phyloP scores from a whole-genome alignment of 2,113 vertebrate genomes.

The Hystrix brachyura region DNA sequence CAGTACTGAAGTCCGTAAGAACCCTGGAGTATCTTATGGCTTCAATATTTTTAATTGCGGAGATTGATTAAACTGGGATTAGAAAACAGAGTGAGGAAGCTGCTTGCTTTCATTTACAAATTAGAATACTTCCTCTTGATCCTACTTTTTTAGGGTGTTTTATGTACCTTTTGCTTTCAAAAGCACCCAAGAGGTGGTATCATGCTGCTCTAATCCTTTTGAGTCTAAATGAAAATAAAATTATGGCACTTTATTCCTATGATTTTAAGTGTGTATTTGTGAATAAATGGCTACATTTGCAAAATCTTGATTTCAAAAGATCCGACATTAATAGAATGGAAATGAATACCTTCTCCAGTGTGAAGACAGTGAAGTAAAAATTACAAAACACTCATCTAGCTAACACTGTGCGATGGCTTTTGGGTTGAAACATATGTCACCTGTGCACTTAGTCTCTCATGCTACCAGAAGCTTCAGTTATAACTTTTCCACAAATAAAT shows the following conservation, averaged over 20 bases:
- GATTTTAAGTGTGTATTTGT: constrained; percentile 41
- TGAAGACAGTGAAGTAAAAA: background rate
- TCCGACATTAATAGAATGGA: background rate
- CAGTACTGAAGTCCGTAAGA: background rate
- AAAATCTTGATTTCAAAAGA: constrained; percentile 38
- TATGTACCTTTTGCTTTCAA: constrained; percentile 64
- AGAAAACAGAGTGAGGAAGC: constrained; percentile 70
- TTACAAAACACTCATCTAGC: background rate
- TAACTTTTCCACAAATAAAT: background rate
- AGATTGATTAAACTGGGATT: constrained; percentile 81
- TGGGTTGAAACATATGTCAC: background rate
- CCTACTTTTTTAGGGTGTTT: constrained; percentile 56
- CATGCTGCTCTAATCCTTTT: constrained; percentile 34
- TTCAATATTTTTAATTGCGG: constrained; percentile 83
- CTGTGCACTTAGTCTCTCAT: background rate
- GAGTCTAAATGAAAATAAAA: constrained; percentile 62
- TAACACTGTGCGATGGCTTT: background rate
- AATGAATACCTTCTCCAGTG: background rate
- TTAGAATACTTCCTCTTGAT: constrained; percentile 62
- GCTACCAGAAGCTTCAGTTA: background rate
- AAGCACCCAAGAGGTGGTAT: constrained; percentile 35
- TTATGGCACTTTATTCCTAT: background rate
- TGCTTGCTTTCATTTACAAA: constrained; percentile 75
- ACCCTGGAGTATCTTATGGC: constrained; percentile 63
- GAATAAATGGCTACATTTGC: constrained; percentile 27